Base-by-base conservation (phyloP, 2,113 vertebrate species). In the Zeus faber region DNA sequence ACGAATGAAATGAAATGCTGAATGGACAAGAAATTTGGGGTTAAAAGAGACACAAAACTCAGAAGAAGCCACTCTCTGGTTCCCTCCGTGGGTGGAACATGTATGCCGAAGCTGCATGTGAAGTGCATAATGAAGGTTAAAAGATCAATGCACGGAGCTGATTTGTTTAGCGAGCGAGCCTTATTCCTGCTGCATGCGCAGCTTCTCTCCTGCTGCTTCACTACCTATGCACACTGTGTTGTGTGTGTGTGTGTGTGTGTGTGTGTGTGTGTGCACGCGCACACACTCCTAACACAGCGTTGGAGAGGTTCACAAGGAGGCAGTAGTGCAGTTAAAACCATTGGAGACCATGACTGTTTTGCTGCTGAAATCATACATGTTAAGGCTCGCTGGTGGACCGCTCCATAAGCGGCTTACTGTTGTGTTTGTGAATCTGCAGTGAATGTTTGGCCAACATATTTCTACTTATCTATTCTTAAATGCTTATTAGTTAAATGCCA, bases 181-280 rank as follows among this genome's bases (percentile, higher is more conserved):
- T 22, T 17, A 62, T 67, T 80, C 80, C 85, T 67, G 77, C 79
- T 81, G 79, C 50, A n/a, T n/a, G 67, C 57, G 45, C 44, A n/a
- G 40, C 62, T 70, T 22, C 20, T 64, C 67, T 80, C 80, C 85
- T 67, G 77, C 79, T 81, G 79, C 50, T 83, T 79, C 72, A 74
- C 67, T 83, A 65, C 74, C 77, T 69, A 74, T 62, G 56, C 72
- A 73, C 63, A 53, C 68, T 63, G 44, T 55, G 58, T 45, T 50
- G 54, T 33, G 61, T 24, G n/a, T 35, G 46, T 49, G 47, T 13
- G 39, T 47, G 53, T 44, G 55, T 62, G 24, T 52, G 50, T 9
- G 27, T 29, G 27, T 29, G 27, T 29, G 27, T 29, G 4, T 29
- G 4, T 29, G 27, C n/a, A n/a, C n/a, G n/a, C n/a, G n/a, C n/a